Evolutionary conservation across 2,797 vertebrate species (phyloP), one percentile per base, ranked within the genome.

Genomic region (Lepus townsendii): DNA sequence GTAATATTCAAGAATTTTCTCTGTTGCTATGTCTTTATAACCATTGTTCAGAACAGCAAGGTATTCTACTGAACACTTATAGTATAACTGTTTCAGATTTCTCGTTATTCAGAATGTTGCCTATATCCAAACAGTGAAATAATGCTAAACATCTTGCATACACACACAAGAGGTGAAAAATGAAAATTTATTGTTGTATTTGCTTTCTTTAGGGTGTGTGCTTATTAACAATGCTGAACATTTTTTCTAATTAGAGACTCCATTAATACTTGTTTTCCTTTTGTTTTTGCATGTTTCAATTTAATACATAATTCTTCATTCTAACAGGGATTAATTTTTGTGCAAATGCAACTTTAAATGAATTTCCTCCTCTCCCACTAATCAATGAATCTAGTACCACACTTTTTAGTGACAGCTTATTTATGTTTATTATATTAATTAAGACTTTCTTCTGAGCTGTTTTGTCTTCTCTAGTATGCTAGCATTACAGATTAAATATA

Each of bases 241-340:
- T 26, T 60, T 78, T 75, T 96, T 91, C 38, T 60, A 76, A 94
- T 66, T n/a, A 94, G 35, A 76, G 60, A 79, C 52, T 79, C n/a
- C 35, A 93, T 78, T 82, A 83, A 62, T 65, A 95, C 66, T 82
- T 77, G 19, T 65, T 80, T 87, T 83, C 83, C 86, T 84, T 68
- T 93, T 84, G 52, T 76, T 84, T 71, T 68, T 72, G 30, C 65
- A 88, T 79, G 32, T 90, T 94, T 90, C 26, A 60, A 82, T 72
- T 92, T 87, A 96, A 76, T 72, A 90, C 82, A 87, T 90, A 71
- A 90, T 88, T 90, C 20, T 88, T 91, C 9, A n/a, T 11, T 88
- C 50, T 83, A 93, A 78, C 3, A 88, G 63, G 30, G 52, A 94
- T 93, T 92, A 47, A 85, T 71, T 92, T 92, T 26, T 87, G 3